A percentile compares a stretch with the other conserved stretches of the same genome.
These are phyloP conservation scores for Lepeophtheirus nordmannii DNA, from an alignment of 2,888 invertebrate species.

Conservation along the genomic window DNA sequence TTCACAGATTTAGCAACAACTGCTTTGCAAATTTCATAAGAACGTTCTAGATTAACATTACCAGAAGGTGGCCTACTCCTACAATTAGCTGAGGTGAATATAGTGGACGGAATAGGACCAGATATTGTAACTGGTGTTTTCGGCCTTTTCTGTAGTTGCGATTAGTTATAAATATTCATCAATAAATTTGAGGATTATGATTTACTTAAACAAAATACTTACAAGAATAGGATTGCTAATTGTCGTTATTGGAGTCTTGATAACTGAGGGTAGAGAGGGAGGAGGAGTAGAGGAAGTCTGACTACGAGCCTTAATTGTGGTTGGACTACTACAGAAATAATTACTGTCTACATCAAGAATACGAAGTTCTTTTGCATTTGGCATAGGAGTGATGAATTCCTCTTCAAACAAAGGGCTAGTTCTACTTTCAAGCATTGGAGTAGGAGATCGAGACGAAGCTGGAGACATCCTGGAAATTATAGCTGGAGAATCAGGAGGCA, in stretches of 20 bases:
- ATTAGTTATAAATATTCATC: no score
- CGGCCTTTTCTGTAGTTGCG: no score
- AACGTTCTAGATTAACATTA: conserved; percentile 77
- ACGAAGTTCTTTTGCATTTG: no score
- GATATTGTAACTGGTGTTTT: no score
- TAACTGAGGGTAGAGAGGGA: not conserved
- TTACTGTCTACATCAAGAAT: no score
- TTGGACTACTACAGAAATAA: no score
- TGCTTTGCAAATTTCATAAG: conserved; percentile 66
- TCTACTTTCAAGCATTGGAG: not conserved
- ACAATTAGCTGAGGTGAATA: no score
- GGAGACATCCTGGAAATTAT: conserved; percentile 4
- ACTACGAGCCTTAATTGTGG: no score
- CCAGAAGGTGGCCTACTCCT: conserved; percentile 39
- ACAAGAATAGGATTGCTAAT: not conserved
- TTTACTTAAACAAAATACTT: no score
- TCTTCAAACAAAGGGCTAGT: not conserved
- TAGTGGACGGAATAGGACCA: no score
- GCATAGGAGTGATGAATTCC: not conserved
- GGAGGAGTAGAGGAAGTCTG: no score
- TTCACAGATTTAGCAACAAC: conserved; percentile 41
- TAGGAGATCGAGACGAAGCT: conserved; percentile 15
- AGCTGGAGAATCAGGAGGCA: conserved; percentile 1
- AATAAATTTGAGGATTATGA: no score
- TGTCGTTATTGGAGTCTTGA: not conserved